phyloP scores from a whole-genome alignment of 2,888 invertebrate genomes.

The Caradrina clavipalpis region DNA sequence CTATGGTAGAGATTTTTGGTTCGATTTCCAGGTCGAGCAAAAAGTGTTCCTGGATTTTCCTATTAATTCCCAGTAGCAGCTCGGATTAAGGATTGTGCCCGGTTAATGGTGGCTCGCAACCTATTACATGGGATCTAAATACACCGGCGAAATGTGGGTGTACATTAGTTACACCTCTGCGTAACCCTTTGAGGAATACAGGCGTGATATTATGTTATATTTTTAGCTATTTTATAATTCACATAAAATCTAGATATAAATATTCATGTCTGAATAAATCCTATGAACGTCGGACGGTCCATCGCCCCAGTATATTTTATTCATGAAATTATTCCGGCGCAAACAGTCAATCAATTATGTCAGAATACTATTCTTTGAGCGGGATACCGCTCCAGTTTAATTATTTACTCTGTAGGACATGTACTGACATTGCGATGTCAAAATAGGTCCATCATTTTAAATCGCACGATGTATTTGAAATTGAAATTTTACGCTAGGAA shows the following conservation, averaged over 20 bases:
- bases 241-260: slow-evolving; percentile 33
- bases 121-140: too few relatives aligned
- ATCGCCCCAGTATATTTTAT: slow-evolving; percentile 45
- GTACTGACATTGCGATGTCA: not conserved
- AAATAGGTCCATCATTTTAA: not conserved
- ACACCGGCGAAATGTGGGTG: too few relatives aligned
- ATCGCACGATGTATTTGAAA: not conserved
- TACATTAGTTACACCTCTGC: too few relatives aligned
- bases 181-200: too few relatives aligned
- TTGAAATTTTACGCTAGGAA: too few relatives aligned
- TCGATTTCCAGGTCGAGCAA: too few relatives aligned
- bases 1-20: too few relatives aligned
- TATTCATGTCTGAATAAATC: slow-evolving; percentile 50
- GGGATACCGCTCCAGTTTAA: slow-evolving; percentile 12
- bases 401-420: slow-evolving; percentile 9
- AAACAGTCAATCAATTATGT: slow-evolving; percentile 45
- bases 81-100: too few relatives aligned
- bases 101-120: too few relatives aligned
- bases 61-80: too few relatives aligned
- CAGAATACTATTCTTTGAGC: slow-evolving; percentile 12
- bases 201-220: too few relatives aligned
- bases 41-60: too few relatives aligned
- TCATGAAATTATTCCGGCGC: slow-evolving; percentile 40
- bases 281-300: slow-evolving; percentile 30
- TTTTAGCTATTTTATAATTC: slow-evolving; percentile 32